Evolutionary conservation across 2,797 vertebrate species (phyloP), one percentile per base, ranked within the genome.

Genomic region (Jordanella pulchra): DNA sequence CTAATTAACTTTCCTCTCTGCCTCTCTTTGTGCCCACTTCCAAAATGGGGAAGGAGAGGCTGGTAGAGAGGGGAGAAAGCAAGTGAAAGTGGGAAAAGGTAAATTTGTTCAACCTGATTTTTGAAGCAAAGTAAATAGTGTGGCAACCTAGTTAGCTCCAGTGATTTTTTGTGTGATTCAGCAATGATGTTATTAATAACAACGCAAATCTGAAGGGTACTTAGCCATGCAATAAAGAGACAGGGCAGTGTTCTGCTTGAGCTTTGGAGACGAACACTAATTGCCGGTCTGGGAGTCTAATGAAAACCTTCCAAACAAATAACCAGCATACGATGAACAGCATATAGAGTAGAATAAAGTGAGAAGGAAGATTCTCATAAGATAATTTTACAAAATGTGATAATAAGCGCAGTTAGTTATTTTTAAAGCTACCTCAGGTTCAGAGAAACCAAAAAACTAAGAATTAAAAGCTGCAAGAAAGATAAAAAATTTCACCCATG

Each of bases 1-100:
- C 91, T 93, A 93, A 94, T 93, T 93, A 94, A 93, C 91, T 91
- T 90, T 89, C 89, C 87, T 88, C 86, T 84, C 85, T 90, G 87
- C 75, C 78, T 90, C 84, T 91, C 88, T 90, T 89, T 90, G 86
- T 91, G 80, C 84, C 83, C 86, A 88, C 84, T 82, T 85, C 76
- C 76, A 78, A 89, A 89, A 83, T 89, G 84, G 71, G 76, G 72
- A 78, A 86, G 76, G 76, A 76, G 78, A 72, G 44, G 45, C 17
- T 48, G 51, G 50, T 71, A 69, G 65, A 68, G 47, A 66, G 45
- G 66, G 79, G 73, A 84, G 63, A 82, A 75, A 65, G 67, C 65
- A 63, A 76, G 68, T 61, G 78, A 86, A 84, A 77, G 61, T 78
- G 67, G 82, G 74, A 76, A 85, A 85, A 83, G 83, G 87, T 80